Percentiles rank a stretch among this genome's conserved stretches.
These are phyloP conservation scores for Manis javanica DNA, from an alignment of 2,797 vertebrate genomes.

Conservation along the genomic window DNA sequence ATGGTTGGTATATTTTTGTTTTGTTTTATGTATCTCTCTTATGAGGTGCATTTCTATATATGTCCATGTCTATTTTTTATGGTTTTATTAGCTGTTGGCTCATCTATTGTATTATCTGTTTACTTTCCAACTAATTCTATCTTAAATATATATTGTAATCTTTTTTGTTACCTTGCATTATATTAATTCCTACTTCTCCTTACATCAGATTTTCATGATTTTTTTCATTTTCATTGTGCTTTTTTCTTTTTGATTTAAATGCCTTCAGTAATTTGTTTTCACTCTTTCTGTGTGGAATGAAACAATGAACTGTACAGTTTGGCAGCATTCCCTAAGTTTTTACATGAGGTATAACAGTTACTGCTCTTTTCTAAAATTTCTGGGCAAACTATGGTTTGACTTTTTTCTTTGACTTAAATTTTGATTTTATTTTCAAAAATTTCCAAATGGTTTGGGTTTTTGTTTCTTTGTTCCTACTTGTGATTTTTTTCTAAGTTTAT, in stretches of 20 bases:
- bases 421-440: neutral
- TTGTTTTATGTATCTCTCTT: neutral
- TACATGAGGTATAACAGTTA: neutral
- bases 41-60: neutral
- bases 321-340: conserved; percentile 27
- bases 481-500: conserved; percentile 5
- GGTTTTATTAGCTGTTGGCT: neutral
- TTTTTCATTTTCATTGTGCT: neutral
- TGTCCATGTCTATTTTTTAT: conserved; percentile 22
- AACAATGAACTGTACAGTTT: neutral
- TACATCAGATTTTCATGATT: neutral
- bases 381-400: neutral
- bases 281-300: neutral
- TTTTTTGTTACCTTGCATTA: neutral
- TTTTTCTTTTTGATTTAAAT: conserved; percentile 48
- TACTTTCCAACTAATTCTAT: conserved; percentile 19
- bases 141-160: neutral
- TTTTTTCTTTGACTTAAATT: conserved; percentile 25
- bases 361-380: conserved; percentile 44
- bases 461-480: conserved; percentile 17
- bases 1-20: neutral
- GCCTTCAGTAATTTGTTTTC: conserved; percentile 24
- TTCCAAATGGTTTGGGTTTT: neutral
- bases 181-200: conserved; percentile 21
- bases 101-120: neutral